These are phyloP conservation scores for Drosophila pandora DNA, from an alignment of 1,140 invertebrate genomes.

Conservation along the genomic window DNA sequence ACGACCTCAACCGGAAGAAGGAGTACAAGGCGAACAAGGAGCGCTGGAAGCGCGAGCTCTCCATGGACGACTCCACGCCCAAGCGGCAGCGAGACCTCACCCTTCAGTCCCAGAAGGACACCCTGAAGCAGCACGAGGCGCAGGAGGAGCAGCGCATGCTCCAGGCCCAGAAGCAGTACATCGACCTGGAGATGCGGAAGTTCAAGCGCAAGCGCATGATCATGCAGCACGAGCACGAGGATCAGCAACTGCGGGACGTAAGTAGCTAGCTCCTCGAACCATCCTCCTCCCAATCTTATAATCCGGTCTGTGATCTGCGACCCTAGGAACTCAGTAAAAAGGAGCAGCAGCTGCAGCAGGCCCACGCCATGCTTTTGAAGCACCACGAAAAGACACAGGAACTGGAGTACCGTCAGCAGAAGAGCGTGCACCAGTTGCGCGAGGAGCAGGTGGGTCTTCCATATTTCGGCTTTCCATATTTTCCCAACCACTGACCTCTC, in stretches of 20 bases:
- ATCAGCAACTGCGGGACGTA: constrained; percentile 95
- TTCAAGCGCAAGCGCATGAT: constrained; percentile 96
- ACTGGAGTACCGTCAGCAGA: constrained; percentile 97
- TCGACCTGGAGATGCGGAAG: constrained; percentile 96
- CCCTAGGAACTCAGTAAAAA: constrained; percentile 95
- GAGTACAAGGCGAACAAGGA: constrained; percentile 99
- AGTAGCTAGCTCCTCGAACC: constrained; percentile 33
- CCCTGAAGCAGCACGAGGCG: constrained; percentile 94
- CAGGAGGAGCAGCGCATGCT: constrained; percentile 94
- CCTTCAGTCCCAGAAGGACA: constrained; percentile 95
- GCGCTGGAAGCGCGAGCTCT: constrained; percentile 96
- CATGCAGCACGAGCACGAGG: constrained; percentile 93
- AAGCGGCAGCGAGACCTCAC: constrained; percentile 96
- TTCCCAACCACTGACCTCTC: neutral
- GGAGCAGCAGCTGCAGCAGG: constrained; percentile 96
- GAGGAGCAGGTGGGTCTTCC: constrained; percentile 92
- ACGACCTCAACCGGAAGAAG: constrained; percentile 96
- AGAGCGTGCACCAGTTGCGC: constrained; percentile 92
- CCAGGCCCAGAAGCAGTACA: constrained; percentile 94
- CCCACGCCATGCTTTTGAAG: constrained; percentile 96
- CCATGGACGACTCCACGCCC: constrained; percentile 95
- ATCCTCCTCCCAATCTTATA: neutral
- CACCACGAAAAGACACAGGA: constrained; percentile 99
- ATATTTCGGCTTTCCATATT: neutral
- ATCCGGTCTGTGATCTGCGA: neutral